A percentile compares a stretch with the other conserved stretches of the same genome.
These are phyloP conservation scores for Drosophila prostipennis DNA, from an alignment of 2,888 invertebrate genomes.

Conservation along the genomic window DNA sequence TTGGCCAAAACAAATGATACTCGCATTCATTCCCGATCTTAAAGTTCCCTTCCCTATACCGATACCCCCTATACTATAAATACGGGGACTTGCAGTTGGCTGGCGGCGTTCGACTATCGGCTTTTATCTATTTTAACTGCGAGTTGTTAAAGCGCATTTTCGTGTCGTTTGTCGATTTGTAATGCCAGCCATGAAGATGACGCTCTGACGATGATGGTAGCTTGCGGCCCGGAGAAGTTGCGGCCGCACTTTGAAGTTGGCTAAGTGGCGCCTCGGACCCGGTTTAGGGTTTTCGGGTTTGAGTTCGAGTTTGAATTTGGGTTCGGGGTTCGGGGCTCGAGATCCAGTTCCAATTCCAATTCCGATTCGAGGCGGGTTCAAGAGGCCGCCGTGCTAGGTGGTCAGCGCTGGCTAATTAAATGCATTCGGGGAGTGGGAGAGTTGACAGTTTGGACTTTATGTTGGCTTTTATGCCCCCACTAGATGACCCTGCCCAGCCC, in stretches of 20 bases:
- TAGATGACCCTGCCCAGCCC: conserved; percentile 4
- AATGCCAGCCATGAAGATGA: conserved; percentile 56
- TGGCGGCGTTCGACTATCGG: conserved; percentile 72
- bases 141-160: conserved; percentile 83
- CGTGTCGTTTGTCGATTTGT: conserved; percentile 83
- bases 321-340: not conserved
- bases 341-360: conserved; percentile 29
- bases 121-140: conserved; percentile 82
- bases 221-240: conserved; percentile 40
- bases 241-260: conserved; percentile 71
- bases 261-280: conserved; percentile 81
- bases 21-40: conserved; percentile 4
- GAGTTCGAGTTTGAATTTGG: not conserved
- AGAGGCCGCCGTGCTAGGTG: conserved; percentile 71
- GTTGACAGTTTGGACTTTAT: conserved; percentile 65
- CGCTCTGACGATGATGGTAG: conserved; percentile 59
- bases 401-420: conserved; percentile 74
- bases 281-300: conserved; percentile 26
- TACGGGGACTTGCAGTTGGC: conserved; percentile 30
- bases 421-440: conserved; percentile 45
- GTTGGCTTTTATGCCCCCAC: conserved; percentile 54
- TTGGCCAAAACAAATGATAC: conserved; percentile 30
- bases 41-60: conserved; percentile 3
- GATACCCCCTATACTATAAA: not conserved
- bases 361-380: conserved; percentile 60